A percentile compares a stretch with the other conserved stretches of the same genome.
These are phyloP conservation scores for Larimichthys crocea DNA, from an alignment of 2,113 vertebrate species.

Conservation along the genomic window DNA sequence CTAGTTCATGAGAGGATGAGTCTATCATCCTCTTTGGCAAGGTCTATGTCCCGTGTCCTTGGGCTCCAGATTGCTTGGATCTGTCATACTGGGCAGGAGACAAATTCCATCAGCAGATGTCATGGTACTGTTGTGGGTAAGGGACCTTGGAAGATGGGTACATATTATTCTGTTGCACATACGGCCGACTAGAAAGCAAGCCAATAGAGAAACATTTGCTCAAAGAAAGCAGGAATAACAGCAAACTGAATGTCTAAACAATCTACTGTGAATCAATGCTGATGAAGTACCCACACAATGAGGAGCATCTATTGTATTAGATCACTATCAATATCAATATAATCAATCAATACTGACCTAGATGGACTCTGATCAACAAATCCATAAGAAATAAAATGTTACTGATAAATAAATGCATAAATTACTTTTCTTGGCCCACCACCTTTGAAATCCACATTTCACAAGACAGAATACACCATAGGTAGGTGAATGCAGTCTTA, in stretches of 20 bases:
- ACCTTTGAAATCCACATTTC: not conserved
- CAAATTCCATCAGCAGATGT: conserved; percentile 60
- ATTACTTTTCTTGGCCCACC: not conserved
- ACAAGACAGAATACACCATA: not conserved
- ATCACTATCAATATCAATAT: conserved; percentile 3
- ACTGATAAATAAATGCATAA: not conserved
- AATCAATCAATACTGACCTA: not conserved
- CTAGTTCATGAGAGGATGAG: conserved; percentile 33
- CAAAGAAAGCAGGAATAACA: not conserved
- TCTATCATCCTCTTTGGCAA: conserved; percentile 47
- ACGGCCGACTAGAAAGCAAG: not conserved
- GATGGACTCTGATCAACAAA: not conserved
- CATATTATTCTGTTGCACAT: conserved; percentile 32
- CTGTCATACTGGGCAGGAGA: conserved; percentile 47
- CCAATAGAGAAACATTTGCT: not conserved
- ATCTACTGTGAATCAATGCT: conserved; percentile 9
- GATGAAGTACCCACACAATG: conserved; percentile 2
- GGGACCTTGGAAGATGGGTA: conserved; percentile 33
- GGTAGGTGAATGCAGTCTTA: not conserved
- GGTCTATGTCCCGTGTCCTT: conserved; percentile 46
- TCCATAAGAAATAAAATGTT: not conserved
- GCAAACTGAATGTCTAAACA: not conserved
- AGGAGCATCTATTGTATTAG: conserved; percentile 11
- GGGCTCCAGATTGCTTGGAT: conserved; percentile 49
- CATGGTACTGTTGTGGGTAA: conserved; percentile 32